phyloP scores from a whole-genome alignment of 1,140 invertebrate species.

The Megalonaias nervosa region DNA sequence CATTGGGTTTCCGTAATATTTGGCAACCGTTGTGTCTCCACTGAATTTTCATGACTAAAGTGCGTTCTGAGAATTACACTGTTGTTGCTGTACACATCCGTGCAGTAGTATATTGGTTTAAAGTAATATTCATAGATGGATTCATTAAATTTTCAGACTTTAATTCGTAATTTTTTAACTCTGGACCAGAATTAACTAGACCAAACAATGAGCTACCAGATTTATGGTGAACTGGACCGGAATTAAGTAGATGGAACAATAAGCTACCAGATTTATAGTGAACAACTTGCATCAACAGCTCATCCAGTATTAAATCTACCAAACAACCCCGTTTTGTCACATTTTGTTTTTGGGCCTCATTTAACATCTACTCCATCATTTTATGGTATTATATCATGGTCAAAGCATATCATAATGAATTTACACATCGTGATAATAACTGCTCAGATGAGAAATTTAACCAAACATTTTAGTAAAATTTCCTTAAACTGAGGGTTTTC shows the following conservation, averaged over 20 bases:
- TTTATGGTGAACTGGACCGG: background rate
- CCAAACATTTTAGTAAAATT: constrained; percentile 14
- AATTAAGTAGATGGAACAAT: too few relatives aligned
- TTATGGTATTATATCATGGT: background rate
- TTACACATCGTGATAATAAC: constrained; percentile 1
- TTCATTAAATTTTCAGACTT: constrained; percentile 23
- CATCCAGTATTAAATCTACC: too few relatives aligned
- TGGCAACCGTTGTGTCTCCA: background rate
- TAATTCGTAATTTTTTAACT: background rate
- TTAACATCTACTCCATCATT: background rate
- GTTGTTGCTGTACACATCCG: constrained; percentile 25
- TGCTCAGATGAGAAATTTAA: constrained; percentile 16
- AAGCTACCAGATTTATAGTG: background rate
- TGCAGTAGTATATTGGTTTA: constrained; percentile 27
- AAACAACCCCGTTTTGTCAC: too few relatives aligned
- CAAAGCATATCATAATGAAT: background rate
- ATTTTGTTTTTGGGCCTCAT: too few relatives aligned
- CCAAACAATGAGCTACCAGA: too few relatives aligned
- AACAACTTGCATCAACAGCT: background rate
- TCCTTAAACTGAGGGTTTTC: constrained; percentile 22
- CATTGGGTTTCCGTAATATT: background rate
- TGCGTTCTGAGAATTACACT: constrained; percentile 25
- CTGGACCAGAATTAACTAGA: too few relatives aligned
- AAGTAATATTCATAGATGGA: constrained; percentile 19
- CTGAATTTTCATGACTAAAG: background rate